A percentile compares a stretch with the other conserved stretches of the same genome.
phyloP scores from a whole-genome alignment of 2,113 vertebrate genomes.

The Grus americana region DNA sequence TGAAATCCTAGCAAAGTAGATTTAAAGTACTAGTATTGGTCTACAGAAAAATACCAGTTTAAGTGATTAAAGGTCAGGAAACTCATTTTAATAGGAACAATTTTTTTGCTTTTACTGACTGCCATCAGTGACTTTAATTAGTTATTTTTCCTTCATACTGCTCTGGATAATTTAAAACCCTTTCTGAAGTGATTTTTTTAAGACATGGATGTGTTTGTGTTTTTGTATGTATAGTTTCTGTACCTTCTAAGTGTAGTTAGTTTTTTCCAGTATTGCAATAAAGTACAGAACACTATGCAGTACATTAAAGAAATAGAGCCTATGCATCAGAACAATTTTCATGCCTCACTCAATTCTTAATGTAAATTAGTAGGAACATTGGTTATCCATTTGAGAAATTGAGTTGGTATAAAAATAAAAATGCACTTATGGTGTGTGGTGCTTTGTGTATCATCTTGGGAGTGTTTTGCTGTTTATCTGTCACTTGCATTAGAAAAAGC shows the following conservation, averaged over 20 bases:
- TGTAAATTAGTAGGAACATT: slow-evolving; percentile 87
- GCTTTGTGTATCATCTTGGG: slow-evolving; percentile 79
- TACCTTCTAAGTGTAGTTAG: slow-evolving; percentile 41
- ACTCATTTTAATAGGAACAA: not conserved
- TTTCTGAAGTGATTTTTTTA: slow-evolving; percentile 5
- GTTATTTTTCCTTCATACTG: not conserved
- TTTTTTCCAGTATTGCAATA: slow-evolving; percentile 22
- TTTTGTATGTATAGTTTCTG: not conserved
- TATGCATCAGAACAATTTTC: slow-evolving; percentile 80
- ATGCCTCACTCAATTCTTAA: slow-evolving; percentile 85
- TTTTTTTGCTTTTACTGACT: not conserved
- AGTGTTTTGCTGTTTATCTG: slow-evolving; percentile 81
- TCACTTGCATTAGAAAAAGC: slow-evolving; percentile 83
- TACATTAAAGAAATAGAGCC: slow-evolving; percentile 66
- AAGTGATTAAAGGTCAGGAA: not conserved
- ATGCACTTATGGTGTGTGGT: slow-evolving; percentile 79
- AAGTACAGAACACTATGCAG: slow-evolving; percentile 38
- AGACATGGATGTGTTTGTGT: not conserved
- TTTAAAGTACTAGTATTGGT: not conserved
- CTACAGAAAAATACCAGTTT: not conserved
- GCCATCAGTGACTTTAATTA: not conserved
- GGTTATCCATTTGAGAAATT: slow-evolving; percentile 89
- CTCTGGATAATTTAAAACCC: not conserved
- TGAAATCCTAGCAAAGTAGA: not conserved
- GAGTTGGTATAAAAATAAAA: slow-evolving; percentile 87